A percentile compares a stretch with the other conserved stretches of the same genome.
Conservation (phyloP, 64 coral and sea anemone species). For the Cladopsammia gracilis region DNA sequence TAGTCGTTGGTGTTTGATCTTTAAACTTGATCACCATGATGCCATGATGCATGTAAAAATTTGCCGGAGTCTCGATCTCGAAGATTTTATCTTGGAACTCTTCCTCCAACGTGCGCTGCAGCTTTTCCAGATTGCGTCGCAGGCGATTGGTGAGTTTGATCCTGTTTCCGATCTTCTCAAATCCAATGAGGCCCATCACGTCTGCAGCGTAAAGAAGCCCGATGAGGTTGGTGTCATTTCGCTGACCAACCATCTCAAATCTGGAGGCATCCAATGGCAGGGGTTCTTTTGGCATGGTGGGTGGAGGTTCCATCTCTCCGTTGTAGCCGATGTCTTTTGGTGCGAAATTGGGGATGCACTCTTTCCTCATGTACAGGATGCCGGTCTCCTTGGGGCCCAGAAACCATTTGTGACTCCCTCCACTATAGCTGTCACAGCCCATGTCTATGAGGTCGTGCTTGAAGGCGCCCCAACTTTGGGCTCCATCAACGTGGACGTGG, state of each 20-base stretch:
- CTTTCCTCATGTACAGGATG: constrained; percentile 51
- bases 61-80: not conserved
- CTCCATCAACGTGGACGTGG: constrained; percentile 42
- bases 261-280: constrained; percentile 13
- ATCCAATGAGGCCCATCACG: constrained; percentile 29
- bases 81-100: not conserved
- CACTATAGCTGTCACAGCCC: constrained; percentile 40
- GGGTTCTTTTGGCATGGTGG: not conserved
- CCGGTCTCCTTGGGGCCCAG: constrained; percentile 57
- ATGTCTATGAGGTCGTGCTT: constrained; percentile 28
- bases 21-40: constrained; percentile 18
- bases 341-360: constrained; percentile 23
- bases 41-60: not conserved
- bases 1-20: not conserved
- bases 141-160: not conserved
- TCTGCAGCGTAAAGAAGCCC: constrained; percentile 47
- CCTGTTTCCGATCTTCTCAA: not conserved
- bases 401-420: constrained; percentile 53
- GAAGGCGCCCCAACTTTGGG: constrained; percentile 43
- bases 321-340: constrained; percentile 67
- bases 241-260: constrained; percentile 45
- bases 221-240: constrained; percentile 24
- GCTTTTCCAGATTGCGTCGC: not conserved
- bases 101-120: not conserved
- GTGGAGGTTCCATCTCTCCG: constrained; percentile 21